Percentiles rank a stretch among this genome's conserved stretches.
These are phyloP conservation scores for Sisor rabdophorus DNA, from an alignment of 2,113 vertebrate genomes.

Conservation along the genomic window DNA sequence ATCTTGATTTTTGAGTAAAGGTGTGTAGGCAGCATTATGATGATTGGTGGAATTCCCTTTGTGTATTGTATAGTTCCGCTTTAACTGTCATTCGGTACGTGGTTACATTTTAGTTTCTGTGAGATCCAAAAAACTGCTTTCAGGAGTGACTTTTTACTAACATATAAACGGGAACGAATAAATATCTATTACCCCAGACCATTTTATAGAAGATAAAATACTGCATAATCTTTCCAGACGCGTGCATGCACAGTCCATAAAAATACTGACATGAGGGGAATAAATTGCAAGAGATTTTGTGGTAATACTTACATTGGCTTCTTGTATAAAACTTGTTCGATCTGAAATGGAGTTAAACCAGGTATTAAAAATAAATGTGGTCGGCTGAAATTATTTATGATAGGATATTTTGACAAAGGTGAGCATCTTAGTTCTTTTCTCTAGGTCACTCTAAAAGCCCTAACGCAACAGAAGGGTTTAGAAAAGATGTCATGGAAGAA, in stretches of 20 bases:
- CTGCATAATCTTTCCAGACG: conserved; percentile 11
- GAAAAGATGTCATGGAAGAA: neutral
- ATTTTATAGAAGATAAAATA: conserved; percentile 15
- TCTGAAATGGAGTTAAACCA: conserved; percentile 11
- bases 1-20: too few relatives aligned
- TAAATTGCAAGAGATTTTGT: neutral
- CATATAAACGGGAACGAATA: neutral
- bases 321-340: neutral
- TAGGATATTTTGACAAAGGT: neutral
- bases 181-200: conserved; percentile 10
- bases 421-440: neutral
- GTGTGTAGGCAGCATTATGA: too few relatives aligned
- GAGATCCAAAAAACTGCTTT: neutral
- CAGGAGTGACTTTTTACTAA: conserved; percentile 14
- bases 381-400: conserved; percentile 15
- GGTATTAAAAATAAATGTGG: conserved; percentile 6
- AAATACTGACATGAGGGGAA: conserved; percentile 6
- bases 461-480: neutral
- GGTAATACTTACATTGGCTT: neutral
- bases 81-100: neutral
- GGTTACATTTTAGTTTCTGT: neutral
- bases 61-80: neutral
- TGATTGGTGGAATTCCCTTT: neutral
- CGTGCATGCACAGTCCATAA: neutral
- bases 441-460: neutral